These are phyloP conservation scores for Acrocyrtus sp. DNA, from an alignment of 2,888 invertebrate genomes.

Conservation along the genomic window DNA sequence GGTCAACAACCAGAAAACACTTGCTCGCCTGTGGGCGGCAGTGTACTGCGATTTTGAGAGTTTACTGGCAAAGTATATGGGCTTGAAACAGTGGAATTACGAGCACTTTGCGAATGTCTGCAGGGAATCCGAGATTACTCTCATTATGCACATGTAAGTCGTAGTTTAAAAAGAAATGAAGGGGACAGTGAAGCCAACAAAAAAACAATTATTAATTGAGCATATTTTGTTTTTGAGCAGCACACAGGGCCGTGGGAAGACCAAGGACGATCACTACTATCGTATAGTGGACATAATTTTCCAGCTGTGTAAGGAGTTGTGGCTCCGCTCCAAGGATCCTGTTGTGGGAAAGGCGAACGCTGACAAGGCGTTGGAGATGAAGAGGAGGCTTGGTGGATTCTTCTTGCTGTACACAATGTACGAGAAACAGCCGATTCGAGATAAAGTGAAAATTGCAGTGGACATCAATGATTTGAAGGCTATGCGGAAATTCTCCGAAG, in stretches of 20 bases:
- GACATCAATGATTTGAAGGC: conserved; percentile 13
- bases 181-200: too few relatives aligned
- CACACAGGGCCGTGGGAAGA: conserved; percentile 53
- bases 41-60: conserved; percentile 47
- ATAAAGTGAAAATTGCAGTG: conserved; percentile 31
- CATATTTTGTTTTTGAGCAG: conserved; percentile 19
- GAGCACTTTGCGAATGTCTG: conserved; percentile 30
- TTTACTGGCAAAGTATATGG: conserved; percentile 33
- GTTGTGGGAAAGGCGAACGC: not conserved
- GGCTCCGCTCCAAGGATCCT: conserved; percentile 9
- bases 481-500: not conserved
- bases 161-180: too few relatives aligned
- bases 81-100: conserved; percentile 16
- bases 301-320: conserved; percentile 39
- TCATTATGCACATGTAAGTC: conserved; percentile 53
- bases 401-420: conserved; percentile 54
- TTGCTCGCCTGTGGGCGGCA: conserved; percentile 46
- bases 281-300: conserved; percentile 39
- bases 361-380: conserved; percentile 25
- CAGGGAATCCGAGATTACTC: conserved; percentile 23
- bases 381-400: conserved; percentile 51
- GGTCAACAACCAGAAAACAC: conserved; percentile 33
- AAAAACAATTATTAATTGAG: too few relatives aligned
- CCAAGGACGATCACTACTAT: conserved; percentile 50
- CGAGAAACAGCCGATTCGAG: conserved; percentile 48